Conservation (phyloP, 2,113 vertebrate species). For the Guaruba guarouba region DNA sequence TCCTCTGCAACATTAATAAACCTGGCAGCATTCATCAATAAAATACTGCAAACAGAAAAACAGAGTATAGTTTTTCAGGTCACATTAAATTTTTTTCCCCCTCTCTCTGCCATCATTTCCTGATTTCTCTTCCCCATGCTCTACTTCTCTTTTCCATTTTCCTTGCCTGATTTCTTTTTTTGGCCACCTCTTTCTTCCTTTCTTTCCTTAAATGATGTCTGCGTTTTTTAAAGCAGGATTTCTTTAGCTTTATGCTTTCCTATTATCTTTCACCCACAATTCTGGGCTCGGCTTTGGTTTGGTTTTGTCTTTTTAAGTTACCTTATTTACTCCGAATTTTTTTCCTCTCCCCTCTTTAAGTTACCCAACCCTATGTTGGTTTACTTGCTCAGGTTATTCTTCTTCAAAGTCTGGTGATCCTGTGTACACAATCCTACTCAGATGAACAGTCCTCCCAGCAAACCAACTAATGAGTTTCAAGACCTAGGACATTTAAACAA, state of each 20-base stretch:
- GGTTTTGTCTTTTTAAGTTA: not conserved
- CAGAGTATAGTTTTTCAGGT: not conserved
- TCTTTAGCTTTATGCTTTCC: not conserved
- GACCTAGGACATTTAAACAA: not conserved
- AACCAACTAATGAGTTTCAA: not conserved
- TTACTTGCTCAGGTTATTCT: not conserved
- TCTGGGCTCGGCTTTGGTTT: not conserved
- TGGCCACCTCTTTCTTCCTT: not conserved
- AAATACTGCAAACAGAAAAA: constrained; percentile 16
- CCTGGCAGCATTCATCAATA: not conserved
- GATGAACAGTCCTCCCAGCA: not conserved
- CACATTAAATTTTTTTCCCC: not conserved
- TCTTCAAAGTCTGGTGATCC: not conserved
- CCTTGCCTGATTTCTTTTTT: not conserved
- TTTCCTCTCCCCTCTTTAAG: not conserved
- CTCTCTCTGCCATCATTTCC: not conserved
- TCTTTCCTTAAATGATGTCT: not conserved
- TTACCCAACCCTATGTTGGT: not conserved
- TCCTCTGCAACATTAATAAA: not conserved
- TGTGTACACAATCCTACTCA: not conserved
- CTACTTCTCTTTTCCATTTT: not conserved
- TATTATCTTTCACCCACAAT: not conserved
- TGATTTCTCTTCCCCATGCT: not conserved
- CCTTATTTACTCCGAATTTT: not conserved
- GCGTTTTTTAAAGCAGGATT: not conserved